Percentiles rank a stretch among this genome's conserved stretches.
Conservation (phyloP, 2,113 vertebrate genomes). For the Embiotoca jacksoni region DNA sequence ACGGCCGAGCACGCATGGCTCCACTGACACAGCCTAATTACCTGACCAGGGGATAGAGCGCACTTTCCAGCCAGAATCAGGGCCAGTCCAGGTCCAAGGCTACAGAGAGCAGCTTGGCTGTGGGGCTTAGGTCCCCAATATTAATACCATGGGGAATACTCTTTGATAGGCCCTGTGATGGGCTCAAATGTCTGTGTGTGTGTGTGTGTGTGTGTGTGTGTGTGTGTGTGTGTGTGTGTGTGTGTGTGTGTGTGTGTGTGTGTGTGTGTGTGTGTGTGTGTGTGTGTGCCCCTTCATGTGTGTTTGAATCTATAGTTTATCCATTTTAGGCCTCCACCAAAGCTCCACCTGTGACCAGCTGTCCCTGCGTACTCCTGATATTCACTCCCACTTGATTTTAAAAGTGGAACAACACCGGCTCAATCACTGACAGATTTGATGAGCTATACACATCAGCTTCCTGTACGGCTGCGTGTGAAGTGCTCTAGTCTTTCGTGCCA, state of each 20-base stretch:
- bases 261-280: constrained; percentile 5
- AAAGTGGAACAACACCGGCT: constrained; percentile 45
- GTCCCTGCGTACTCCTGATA: constrained; percentile 57
- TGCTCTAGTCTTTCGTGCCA: constrained; percentile 65
- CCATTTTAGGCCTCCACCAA: constrained; percentile 31
- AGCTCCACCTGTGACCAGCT: constrained; percentile 60
- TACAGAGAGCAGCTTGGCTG: constrained; percentile 69
- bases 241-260: constrained; percentile 20
- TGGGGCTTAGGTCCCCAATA: constrained; percentile 64
- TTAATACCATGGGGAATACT: constrained; percentile 56
- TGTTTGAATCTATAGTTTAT: constrained; percentile 22
- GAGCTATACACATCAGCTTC: constrained; percentile 67
- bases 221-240: constrained; percentile 41
- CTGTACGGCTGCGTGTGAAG: constrained; percentile 70
- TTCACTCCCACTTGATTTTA: constrained; percentile 60
- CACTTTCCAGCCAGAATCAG: constrained; percentile 62
- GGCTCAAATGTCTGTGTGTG: constrained; percentile 50
- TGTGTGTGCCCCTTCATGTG: constrained; percentile 29
- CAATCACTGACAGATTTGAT: constrained; percentile 66
- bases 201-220: not conserved
- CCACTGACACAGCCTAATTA: constrained; percentile 78
- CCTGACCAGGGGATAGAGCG: constrained; percentile 76
- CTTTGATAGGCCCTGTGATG: constrained; percentile 64
- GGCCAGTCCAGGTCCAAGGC: constrained; percentile 63
- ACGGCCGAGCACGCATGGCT: constrained; percentile 66